phyloP scores from a whole-genome alignment of 2,113 vertebrate species.

The Mugil cephalus region DNA sequence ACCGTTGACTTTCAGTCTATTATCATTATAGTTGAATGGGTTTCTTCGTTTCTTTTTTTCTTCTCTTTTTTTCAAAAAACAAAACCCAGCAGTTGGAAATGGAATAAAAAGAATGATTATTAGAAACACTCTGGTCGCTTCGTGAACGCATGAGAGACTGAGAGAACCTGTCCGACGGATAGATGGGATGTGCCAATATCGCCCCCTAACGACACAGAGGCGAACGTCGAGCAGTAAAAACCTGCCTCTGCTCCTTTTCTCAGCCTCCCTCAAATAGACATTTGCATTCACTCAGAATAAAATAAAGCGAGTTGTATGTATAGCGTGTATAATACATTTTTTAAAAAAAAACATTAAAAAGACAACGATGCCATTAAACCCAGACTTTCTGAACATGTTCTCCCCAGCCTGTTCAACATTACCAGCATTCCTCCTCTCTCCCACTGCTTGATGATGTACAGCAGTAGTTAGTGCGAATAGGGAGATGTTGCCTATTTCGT shows the following conservation, averaged over 20 bases:
- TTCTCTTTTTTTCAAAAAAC: slow-evolving; percentile 5
- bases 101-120: slow-evolving; percentile 9
- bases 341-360: too few relatives aligned
- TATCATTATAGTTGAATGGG: background rate
- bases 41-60: slow-evolving; percentile 1
- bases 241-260: too few relatives aligned
- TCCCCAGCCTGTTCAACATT: too few relatives aligned
- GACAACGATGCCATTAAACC: too few relatives aligned
- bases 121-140: slow-evolving; percentile 13
- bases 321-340: background rate
- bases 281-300: background rate
- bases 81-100: background rate
- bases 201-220: slow-evolving; percentile 65
- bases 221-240: background rate
- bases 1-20: background rate
- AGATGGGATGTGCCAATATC: slow-evolving; percentile 55
- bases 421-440: too few relatives aligned
- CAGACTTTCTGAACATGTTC: too few relatives aligned
- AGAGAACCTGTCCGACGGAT: background rate
- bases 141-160: background rate
- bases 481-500: too few relatives aligned
- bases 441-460: too few relatives aligned
- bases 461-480: too few relatives aligned
- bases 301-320: background rate
- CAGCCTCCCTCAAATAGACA: too few relatives aligned